phyloP scores from a whole-genome alignment of 1,140 invertebrate species.

The honey bee (Apis mellifera) region DNA sequence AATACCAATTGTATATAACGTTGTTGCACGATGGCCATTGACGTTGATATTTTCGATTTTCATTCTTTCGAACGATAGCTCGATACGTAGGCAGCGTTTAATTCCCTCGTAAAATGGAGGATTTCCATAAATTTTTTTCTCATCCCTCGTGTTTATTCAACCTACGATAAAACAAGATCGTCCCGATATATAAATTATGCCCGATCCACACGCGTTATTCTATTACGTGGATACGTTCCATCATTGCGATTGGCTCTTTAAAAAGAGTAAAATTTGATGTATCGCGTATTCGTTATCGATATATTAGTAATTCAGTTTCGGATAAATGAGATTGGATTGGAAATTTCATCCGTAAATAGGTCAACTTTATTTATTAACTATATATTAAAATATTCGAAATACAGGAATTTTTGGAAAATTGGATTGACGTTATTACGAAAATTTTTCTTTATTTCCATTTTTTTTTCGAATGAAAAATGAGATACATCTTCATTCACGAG shows the following conservation, averaged over 20 bases:
- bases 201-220: not conserved
- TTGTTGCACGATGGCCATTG: not conserved
- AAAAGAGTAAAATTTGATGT: not conserved
- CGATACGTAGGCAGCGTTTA: not conserved
- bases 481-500: too few species aligned
- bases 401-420: too few species aligned
- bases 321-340: not conserved
- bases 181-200: not conserved
- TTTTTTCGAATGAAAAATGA: too few species aligned
- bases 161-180: not conserved
- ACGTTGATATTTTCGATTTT: not conserved
- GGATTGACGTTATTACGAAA: too few species aligned
- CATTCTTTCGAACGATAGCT: not conserved
- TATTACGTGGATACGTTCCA: too few species aligned
- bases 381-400: not conserved
- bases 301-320: not conserved
- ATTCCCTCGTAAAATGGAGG: not conserved
- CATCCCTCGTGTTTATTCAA: not conserved
- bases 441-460: too few species aligned
- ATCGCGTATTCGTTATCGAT: not conserved
- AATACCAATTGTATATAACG: too few species aligned
- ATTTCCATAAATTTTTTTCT: not conserved
- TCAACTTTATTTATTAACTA: not conserved
- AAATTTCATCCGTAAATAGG: not conserved
- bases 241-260: not conserved